phyloP scores from a whole-genome alignment of 1,140 invertebrate species.

The Brachionus manjavacas region DNA sequence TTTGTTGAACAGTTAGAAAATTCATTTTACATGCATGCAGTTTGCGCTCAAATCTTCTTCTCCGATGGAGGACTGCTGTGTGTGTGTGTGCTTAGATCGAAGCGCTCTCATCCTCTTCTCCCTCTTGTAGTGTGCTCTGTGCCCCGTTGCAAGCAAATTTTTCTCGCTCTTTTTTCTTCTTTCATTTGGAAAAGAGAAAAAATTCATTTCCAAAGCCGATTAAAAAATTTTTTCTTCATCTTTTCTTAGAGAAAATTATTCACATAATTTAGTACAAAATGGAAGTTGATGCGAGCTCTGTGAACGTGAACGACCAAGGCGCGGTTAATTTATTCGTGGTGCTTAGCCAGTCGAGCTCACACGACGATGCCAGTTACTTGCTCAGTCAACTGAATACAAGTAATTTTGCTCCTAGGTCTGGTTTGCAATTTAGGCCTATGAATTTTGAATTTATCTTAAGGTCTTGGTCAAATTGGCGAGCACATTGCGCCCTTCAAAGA shows the following conservation, averaged over 20 bases:
- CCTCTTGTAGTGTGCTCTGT: background rate
- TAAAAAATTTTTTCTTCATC: background rate
- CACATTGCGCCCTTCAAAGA: background rate
- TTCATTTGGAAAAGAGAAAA: background rate
- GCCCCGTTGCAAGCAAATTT: background rate
- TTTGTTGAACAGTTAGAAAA: background rate
- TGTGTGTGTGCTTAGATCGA: too few relatives aligned
- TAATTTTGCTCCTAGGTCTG: background rate
- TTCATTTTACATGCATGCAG: background rate
- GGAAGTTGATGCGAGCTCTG: background rate
- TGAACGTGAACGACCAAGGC: background rate
- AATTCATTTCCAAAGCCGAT: background rate
- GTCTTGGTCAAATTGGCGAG: conserved; percentile 7
- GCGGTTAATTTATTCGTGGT: background rate
- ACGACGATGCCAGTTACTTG: background rate
- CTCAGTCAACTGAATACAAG: conserved; percentile 4
- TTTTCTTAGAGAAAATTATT: background rate
- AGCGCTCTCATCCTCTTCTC: background rate
- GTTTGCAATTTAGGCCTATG: background rate
- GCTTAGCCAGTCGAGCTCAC: background rate
- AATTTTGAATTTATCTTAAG: background rate
- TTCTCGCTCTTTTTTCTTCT: background rate
- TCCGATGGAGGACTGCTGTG: background rate
- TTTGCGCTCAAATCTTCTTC: background rate
- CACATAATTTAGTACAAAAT: conserved; percentile 5